These are phyloP conservation scores for Cyphomyrmex costatus DNA, from an alignment of 1,140 invertebrate species.

Conservation along the genomic window DNA sequence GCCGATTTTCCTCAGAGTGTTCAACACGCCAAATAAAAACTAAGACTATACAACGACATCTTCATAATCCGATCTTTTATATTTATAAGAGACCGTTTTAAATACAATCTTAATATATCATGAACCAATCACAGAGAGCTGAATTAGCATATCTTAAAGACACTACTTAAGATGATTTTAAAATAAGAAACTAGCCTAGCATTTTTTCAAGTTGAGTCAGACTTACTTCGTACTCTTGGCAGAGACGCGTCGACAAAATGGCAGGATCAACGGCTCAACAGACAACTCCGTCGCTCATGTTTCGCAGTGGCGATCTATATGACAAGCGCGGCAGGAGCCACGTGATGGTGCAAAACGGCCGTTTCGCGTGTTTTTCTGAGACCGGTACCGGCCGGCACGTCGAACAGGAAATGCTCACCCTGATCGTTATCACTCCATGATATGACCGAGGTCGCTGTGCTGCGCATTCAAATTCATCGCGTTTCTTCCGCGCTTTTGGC, in stretches of 20 bases:
- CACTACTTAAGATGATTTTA: too few relatives aligned
- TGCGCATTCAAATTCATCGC: too few relatives aligned
- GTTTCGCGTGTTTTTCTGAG: slow-evolving; percentile 8
- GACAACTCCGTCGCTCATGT: neutral
- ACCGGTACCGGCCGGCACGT: slow-evolving; percentile 8
- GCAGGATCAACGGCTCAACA: neutral
- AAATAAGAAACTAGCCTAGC: too few relatives aligned
- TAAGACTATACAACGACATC: neutral
- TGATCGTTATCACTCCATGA: too few relatives aligned
- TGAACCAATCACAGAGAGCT: too few relatives aligned
- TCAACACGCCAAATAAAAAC: neutral
- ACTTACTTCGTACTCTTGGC: neutral
- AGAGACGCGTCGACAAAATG: neutral
- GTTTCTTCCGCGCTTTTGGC: neutral
- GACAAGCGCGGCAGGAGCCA: slow-evolving; percentile 4
- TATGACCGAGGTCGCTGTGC: too few relatives aligned
- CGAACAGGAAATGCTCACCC: too few relatives aligned
- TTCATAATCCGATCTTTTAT: too few relatives aligned
- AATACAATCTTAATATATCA: too few relatives aligned
- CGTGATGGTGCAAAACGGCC: neutral
- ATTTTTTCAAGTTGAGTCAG: neutral
- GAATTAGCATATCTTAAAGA: too few relatives aligned
- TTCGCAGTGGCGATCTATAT: neutral
- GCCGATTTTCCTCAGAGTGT: too few relatives aligned
- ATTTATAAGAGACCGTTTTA: too few relatives aligned